Conservation (phyloP, 2,113 vertebrate species). For the Taurulus bubalis region DNA sequence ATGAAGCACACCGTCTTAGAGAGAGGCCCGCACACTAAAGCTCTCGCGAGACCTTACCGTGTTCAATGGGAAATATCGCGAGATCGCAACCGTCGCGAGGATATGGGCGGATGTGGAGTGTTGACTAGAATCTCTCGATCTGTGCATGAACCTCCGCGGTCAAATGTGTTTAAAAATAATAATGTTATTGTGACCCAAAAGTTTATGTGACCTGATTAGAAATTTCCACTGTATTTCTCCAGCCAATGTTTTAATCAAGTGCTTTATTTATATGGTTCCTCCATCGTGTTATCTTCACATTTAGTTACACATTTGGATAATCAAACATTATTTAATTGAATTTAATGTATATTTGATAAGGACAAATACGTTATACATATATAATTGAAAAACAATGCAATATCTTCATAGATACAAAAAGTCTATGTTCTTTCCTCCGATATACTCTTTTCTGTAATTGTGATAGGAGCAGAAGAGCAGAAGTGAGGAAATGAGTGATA, state of each 20-base stretch:
- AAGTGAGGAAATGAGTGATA: no score
- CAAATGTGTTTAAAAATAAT: background rate
- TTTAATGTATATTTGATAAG: background rate
- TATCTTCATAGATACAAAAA: background rate
- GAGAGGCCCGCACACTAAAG: conserved; percentile 60
- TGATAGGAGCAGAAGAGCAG: no score
- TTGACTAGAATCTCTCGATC: background rate
- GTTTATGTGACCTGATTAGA: background rate
- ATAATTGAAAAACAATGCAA: background rate
- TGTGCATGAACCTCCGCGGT: background rate
- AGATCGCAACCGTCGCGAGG: background rate
- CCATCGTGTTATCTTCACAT: background rate
- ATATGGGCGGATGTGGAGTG: background rate
- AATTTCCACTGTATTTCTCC: background rate
- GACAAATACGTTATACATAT: background rate
- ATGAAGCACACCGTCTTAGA: conserved; percentile 81
- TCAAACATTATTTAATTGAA: background rate
- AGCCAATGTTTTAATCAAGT: background rate
- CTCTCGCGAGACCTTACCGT: conserved; percentile 64
- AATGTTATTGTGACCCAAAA: no score
- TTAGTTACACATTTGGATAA: background rate
- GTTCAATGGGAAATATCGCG: conserved; percentile 45
- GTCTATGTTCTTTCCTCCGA: background rate
- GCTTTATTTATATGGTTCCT: background rate
- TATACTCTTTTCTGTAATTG: no score